Evolutionary conservation across 2,113 vertebrate species (phyloP).

Genomic region (Astatoreochromis straeleni): DNA sequence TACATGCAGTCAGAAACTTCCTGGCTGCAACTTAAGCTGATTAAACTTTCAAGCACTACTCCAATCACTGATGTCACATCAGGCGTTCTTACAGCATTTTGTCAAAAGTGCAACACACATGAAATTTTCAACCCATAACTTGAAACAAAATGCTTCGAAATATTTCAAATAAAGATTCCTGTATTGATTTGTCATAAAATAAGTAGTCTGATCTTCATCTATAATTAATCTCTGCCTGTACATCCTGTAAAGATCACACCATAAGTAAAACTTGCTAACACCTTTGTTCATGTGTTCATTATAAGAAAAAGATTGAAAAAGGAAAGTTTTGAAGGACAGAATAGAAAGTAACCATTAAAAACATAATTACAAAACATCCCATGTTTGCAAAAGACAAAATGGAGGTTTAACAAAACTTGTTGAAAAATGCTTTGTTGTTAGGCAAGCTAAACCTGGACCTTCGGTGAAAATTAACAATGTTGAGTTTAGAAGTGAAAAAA

Average conservation of each 20-base stretch:
- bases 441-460: not conserved
- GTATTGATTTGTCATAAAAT: not conserved
- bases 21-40: not conserved
- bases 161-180: not conserved
- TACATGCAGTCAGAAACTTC: not conserved
- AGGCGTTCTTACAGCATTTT: not conserved
- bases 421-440: not conserved
- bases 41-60: not conserved
- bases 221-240: not conserved
- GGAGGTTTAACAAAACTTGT: not conserved
- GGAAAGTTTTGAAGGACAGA: not conserved
- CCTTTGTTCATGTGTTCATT: not conserved
- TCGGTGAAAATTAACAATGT: not conserved
- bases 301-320: not conserved
- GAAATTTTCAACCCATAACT: not conserved
- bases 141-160: accelerated
- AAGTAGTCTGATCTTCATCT: not conserved
- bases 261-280: not conserved
- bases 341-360: not conserved
- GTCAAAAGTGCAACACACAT: not conserved
- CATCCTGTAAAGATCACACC: not conserved
- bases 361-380: not conserved
- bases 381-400: not conserved
- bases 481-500: not conserved
- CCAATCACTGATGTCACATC: not conserved